Evolutionary conservation across 2,888 invertebrate species (phyloP), one percentile per base, ranked within the genome.

Genomic region (Matsumyia berberina): DNA sequence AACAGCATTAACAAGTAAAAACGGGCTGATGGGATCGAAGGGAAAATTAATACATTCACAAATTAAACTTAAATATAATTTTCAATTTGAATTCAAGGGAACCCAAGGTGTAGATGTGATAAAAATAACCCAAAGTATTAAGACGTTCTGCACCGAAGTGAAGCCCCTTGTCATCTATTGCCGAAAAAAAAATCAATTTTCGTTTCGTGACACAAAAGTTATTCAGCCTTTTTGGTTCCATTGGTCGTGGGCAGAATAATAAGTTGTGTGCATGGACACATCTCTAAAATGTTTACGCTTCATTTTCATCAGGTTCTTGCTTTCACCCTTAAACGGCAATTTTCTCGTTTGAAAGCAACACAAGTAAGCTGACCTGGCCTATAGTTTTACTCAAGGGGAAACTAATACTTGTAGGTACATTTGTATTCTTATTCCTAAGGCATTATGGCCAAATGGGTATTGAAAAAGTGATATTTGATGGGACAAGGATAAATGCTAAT

Each of bases 191-290:
- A 80, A 85, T 80, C 73, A 80, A 85, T 85, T 80, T 80, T 79
- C 69, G 58, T 80, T 74, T 70, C 74, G 74, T 80, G 74, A 80
- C 80, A 76, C 51, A 64, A 85, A 79, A 76, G 69, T 70, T 80
- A 53, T 85, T 70, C 70, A 70, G 69, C 53, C 58, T 69, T 74
- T 62, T 74, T 64, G 73, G 62, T 74, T 64, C 57, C 62, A 9
- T 35, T 51, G 49, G 19, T 76, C 80, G 80, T 80, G 85, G 64
- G 15, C 58, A 66, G 85, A 80, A 80, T 74, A 85, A 64, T 80
- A 85, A 74, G 69, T 80, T 79, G 69, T 79, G 69, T 60, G 9
- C 73, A 57, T 74, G 67, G 74, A 64, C 70, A 66, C 70, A 74
- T 62, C 44, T 70, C 73, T 55, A 46, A 83, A 79, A 74, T 74